Base-by-base conservation (phyloP, 2,113 vertebrate species). In the Pagrus major region DNA sequence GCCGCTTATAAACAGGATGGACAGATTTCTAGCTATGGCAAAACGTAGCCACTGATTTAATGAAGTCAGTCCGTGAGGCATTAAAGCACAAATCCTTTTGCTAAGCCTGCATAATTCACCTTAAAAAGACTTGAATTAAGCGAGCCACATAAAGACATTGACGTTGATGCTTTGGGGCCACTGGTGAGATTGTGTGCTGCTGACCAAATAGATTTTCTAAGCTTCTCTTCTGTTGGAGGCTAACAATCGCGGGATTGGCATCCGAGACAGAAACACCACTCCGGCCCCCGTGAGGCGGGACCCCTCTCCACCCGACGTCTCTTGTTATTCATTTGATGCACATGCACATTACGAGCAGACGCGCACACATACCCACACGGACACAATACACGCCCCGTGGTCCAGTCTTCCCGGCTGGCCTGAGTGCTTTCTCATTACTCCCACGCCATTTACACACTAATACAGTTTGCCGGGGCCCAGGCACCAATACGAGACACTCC, bases 401-500 rank as follows among this genome's bases (percentile, higher is more conserved):
- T 88, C 88, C 86, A 46, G 88, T 76, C 65, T 69, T 83, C 81
- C 87, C 52, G 84, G 55, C 74, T 72, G 85, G 86, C 78, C 85
- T 89, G 87, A 93, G 88, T 90, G 92, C 90, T 94, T 94, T 93
- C 92, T 94, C 92, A 91, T 94, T 94, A 93, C 86, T 90, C 81
- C 79, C 80, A 80, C 80, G 79, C 88, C 91, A 92, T 95, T 95
- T 95, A 92, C 92, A 93, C 93, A 91, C 89, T 95, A 95, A 95
- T 95, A 92, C 87, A 92, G 93, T 95, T 94, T 94, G 90, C 74
- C 16, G 68, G 70, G 89, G 79, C 84, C 88, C 88, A 75, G 91
- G 87, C 91, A 89, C 81, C 90, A 92, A 89, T 83, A 84, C 69
- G 29, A 92, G 75, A 92, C 93, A 89, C 93, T 94, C 94, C 91